Percentiles rank a stretch among this genome's conserved stretches.
phyloP scores from a whole-genome alignment of 2,113 vertebrate genomes.

The Bucco capensis region DNA sequence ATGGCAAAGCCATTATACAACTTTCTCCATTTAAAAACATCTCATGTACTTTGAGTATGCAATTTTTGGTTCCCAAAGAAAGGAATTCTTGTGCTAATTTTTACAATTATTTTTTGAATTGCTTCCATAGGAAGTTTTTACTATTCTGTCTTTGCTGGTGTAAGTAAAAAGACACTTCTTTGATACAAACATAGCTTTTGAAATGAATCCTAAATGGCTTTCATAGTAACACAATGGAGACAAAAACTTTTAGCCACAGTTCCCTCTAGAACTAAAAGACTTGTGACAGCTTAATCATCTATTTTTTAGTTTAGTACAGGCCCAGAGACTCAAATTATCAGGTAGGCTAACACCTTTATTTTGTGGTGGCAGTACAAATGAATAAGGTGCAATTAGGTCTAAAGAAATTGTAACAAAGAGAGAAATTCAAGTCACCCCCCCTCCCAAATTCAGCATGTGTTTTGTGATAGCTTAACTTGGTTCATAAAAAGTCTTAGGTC shows the following conservation, averaged over 20 bases:
- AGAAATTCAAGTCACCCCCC: neutral
- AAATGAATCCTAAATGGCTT: neutral
- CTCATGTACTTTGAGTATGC: fast-evolving
- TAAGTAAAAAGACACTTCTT: neutral
- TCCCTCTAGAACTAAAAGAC: neutral
- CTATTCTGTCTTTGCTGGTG: neutral
- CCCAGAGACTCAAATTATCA: neutral
- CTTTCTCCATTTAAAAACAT: neutral
- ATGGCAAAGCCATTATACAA: neutral
- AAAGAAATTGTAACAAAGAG: neutral
- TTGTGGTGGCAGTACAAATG: neutral
- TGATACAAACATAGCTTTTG: neutral
- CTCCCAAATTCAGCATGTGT: neutral
- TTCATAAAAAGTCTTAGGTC: neutral
- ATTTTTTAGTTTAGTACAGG: neutral
- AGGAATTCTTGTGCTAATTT: neutral
- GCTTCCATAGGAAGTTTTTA: neutral
- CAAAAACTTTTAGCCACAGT: neutral
- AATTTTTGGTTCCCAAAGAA: neutral
- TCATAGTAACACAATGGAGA: neutral
- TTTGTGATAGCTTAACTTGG: neutral
- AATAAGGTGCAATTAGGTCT: neutral
- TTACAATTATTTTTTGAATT: neutral
- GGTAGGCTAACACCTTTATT: neutral
- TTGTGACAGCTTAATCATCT: neutral